phyloP scores from a whole-genome alignment of 2,113 vertebrate genomes.

The Lathamus discolor region DNA sequence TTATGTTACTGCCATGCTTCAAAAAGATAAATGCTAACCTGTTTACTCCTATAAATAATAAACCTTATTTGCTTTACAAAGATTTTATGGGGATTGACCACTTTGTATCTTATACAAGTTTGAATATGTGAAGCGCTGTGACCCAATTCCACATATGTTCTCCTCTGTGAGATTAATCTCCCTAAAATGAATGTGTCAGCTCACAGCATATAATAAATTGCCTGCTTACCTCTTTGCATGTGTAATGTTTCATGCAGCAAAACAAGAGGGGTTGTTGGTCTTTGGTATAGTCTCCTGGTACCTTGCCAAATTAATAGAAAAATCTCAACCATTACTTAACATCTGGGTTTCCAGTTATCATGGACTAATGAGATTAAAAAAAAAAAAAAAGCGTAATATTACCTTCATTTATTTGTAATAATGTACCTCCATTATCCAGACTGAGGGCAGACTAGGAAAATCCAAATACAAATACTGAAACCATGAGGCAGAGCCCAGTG shows the following conservation, averaged over 20 bases:
- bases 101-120: not conserved
- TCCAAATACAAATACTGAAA: not conserved
- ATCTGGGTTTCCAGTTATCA: not conserved
- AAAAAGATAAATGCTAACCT: not conserved
- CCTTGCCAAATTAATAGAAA: not conserved
- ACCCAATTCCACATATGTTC: conserved; percentile 16
- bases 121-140: not conserved
- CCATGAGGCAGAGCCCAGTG: not conserved
- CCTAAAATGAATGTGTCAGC: conserved; percentile 12
- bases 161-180: conserved; percentile 1
- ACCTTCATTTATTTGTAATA: not conserved
- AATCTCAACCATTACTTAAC: not conserved
- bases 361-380: not conserved
- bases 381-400: not conserved
- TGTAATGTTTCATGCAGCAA: not conserved
- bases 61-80: not conserved
- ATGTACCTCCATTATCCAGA: not conserved
- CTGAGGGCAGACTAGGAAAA: not conserved
- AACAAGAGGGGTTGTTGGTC: not conserved
- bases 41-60: conserved; percentile 29
- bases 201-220: not conserved
- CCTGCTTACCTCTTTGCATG: not conserved
- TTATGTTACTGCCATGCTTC: not conserved
- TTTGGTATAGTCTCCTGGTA: not conserved
- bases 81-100: not conserved